Conservation (phyloP, 2,113 vertebrate species). For the Choloepus hoffmanni region DNA sequence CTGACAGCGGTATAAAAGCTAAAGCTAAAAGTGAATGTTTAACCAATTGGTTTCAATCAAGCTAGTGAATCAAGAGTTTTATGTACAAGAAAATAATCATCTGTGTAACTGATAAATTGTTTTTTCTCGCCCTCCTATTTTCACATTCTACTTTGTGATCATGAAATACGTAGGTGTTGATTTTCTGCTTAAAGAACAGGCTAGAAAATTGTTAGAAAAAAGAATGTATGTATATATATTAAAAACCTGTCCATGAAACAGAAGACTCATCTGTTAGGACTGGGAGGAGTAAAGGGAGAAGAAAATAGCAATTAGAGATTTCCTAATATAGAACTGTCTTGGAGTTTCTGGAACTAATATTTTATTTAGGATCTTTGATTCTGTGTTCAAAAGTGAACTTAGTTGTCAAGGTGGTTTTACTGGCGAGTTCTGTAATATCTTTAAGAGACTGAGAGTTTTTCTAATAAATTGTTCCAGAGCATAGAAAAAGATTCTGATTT, state of each 20-base stretch:
- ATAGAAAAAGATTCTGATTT: background rate
- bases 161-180: background rate
- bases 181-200: conserved; percentile 7
- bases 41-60: background rate
- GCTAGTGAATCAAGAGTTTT: background rate
- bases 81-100: background rate
- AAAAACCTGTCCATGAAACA: background rate
- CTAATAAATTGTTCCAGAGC: background rate
- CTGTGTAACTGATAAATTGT: background rate
- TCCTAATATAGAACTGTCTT: background rate
- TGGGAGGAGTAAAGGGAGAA: background rate
- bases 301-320: background rate
- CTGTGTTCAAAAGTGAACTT: background rate
- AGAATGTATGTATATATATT: background rate
- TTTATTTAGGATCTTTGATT: background rate
- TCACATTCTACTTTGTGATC: background rate
- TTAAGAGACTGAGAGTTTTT: background rate
- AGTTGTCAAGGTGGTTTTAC: background rate
- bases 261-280: background rate
- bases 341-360: background rate
- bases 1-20: background rate
- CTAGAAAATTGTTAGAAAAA: conserved; percentile 9
- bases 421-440: background rate
- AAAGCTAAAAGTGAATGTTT: background rate
- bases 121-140: background rate